Percentiles rank a stretch among this genome's conserved stretches.
phyloP scores from a whole-genome alignment of 1,140 invertebrate genomes.

The Lethrus apterus region DNA sequence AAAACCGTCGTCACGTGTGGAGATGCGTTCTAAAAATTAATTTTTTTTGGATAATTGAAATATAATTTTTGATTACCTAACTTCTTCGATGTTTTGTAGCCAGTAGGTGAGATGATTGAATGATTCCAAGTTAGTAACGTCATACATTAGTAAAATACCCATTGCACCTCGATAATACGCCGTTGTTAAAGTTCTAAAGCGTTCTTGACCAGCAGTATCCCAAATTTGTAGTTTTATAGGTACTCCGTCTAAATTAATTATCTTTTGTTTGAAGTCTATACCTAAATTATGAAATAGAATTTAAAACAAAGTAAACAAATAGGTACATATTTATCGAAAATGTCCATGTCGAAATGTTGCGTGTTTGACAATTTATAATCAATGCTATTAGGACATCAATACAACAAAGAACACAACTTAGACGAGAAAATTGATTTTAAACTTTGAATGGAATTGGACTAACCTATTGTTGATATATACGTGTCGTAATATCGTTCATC shows the following conservation, averaged over 20 bases:
- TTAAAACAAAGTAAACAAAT: neutral
- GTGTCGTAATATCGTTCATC: constrained; percentile 86
- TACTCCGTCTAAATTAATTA: constrained; percentile 76
- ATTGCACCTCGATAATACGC: constrained; percentile 81
- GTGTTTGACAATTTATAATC: too few species aligned
- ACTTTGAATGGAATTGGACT: constrained; percentile 41
- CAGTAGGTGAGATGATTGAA: constrained; percentile 82
- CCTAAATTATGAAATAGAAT: constrained; percentile 41
- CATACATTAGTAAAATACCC: constrained; percentile 82
- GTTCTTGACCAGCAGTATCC: constrained; percentile 68
- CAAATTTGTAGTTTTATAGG: constrained; percentile 85
- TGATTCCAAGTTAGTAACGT: constrained; percentile 77
- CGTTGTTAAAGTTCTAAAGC: constrained; percentile 75
- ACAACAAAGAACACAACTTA: neutral
- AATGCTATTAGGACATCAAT: too few species aligned
- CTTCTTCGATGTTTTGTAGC: constrained; percentile 80
- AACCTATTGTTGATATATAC: constrained; percentile 87
- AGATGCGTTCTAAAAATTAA: constrained; percentile 64
- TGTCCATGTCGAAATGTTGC: too few species aligned
- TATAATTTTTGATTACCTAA: constrained; percentile 28
- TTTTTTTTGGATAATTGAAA: neutral
- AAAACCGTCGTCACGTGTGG: constrained; percentile 78
- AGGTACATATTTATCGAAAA: neutral
- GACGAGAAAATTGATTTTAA: neutral
- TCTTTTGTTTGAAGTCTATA: constrained; percentile 88